Evolutionary conservation across 37 sponge, comb jelly and placozoan species (phyloP), one percentile per base, ranked within the genome.

Genomic region (Sycon ciliatum): DNA sequence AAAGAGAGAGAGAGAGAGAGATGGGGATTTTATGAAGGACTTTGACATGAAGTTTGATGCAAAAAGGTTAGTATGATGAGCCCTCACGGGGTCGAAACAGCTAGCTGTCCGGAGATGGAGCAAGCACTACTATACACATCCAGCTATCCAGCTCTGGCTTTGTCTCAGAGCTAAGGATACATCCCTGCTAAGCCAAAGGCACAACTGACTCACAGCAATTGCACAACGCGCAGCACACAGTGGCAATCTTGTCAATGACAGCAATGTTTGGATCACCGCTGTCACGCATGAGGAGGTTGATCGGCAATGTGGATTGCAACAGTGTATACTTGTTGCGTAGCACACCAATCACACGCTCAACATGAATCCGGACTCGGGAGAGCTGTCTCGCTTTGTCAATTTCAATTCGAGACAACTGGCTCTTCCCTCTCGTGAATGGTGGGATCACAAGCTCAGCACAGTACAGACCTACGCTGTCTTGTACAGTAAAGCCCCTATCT

Each of bases 381-480:
- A 84, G 28, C 32, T 74, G 39, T 7, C 77, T 55, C 4, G 81
- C 26, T 31, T 2, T 27, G n/a, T 85, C 85, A 35, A 85, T 76
- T 34, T 85, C 73, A 34, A 1, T 32, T 49, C 57, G 49, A 18
- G 75, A 72, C 4, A 85, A 61, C 54, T 81, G 80, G 29, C 75
- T 85, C 69, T 85, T 85, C 0, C 85, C 85, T 32, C 37, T 56
- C 18, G 78, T 85, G 40, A 71, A 85, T 3, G 85, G 57, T 24
- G 85, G 82, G 0, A 75, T 2, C 42, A 71, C 69, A 13, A 85
- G 69, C 64, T 68, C 34, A 1, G 82, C 81, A 57, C 82, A 69
- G 30, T 30, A 71, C 57, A 75, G 39, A 30, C 73, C 72, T 39
- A 56, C 80, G 39, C 34, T 53, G 2, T 84, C 76, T 27, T 81